Percentiles rank a stretch among this genome's conserved stretches.
Conservation (phyloP, 2,888 invertebrate species). For the Pemphredon lugubris region DNA sequence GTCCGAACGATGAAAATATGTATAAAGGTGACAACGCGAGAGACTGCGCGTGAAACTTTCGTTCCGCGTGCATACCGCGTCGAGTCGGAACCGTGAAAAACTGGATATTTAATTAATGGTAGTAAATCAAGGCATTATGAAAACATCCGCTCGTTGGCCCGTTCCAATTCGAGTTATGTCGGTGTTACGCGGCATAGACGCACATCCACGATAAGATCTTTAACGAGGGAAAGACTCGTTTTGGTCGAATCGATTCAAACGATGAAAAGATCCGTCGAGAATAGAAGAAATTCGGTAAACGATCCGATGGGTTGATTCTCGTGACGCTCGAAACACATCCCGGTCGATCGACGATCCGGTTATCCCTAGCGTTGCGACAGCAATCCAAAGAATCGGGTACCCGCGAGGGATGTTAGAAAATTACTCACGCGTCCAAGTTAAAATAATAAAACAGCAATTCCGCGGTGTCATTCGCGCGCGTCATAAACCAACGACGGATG, state of each 20-base stretch:
- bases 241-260: no score
- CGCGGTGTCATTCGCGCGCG: slow-evolving; percentile 17
- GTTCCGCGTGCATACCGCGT: slow-evolving; percentile 45
- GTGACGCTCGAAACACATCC: no score
- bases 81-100: slow-evolving; percentile 50
- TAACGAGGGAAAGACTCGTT: not conserved
- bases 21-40: slow-evolving; percentile 13
- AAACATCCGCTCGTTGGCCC: slow-evolving; percentile 43
- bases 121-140: slow-evolving; percentile 64
- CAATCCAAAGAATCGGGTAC: no score
- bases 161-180: slow-evolving; percentile 35
- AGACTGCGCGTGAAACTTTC: slow-evolving; percentile 36
- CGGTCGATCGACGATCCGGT: no score
- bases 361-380: no score
- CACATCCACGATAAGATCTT: slow-evolving; percentile 18
- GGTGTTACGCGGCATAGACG: slow-evolving; percentile 32
- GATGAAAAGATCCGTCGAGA: no score
- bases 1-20: slow-evolving; percentile 28
- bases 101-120: slow-evolving; percentile 72
- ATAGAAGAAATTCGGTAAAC: no score
- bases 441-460: not conserved
- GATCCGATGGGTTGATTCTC: no score
- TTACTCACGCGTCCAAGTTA: no score
- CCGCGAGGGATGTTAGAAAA: no score
- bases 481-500: not conserved